Conservation (phyloP, 2,113 vertebrate species). For the Pseudorectes ferrugineus region DNA sequence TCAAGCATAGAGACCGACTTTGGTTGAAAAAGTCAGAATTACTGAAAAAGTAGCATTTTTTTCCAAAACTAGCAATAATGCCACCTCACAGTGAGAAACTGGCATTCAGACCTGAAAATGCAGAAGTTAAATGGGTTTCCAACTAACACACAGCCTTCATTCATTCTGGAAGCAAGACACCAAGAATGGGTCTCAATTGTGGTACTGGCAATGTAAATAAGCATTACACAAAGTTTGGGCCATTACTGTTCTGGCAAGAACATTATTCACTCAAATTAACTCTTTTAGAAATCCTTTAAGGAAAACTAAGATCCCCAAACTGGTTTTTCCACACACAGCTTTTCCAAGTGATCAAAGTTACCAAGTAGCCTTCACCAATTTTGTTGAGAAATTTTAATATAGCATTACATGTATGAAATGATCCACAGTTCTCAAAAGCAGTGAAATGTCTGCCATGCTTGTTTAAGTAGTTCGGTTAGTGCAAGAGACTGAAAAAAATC, state of each 20-base stretch:
- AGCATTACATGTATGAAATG: background rate
- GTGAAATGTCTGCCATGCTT: background rate
- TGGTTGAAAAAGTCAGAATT: background rate
- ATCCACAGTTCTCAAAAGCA: background rate
- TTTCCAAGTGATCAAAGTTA: background rate
- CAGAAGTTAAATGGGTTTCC: background rate
- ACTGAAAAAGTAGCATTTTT: background rate
- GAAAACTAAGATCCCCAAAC: background rate
- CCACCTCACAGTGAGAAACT: background rate
- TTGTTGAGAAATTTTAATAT: background rate
- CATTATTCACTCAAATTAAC: background rate
- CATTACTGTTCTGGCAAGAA: background rate
- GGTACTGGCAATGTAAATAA: background rate
- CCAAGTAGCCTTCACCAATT: background rate
- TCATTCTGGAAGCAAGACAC: background rate
- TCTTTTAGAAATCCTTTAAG: background rate
- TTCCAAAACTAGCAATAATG: background rate
- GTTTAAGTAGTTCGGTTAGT: background rate
- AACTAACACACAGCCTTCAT: background rate
- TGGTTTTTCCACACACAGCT: background rate
- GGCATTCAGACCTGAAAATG: background rate
- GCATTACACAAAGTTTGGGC: background rate
- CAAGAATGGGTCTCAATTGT: background rate
- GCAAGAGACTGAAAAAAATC: background rate
- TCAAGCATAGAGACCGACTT: background rate